Evolutionary conservation across 2,113 vertebrate genomes (phyloP), one percentile per base, ranked within the genome.

Genomic region (Halichoeres trimaculatus): DNA sequence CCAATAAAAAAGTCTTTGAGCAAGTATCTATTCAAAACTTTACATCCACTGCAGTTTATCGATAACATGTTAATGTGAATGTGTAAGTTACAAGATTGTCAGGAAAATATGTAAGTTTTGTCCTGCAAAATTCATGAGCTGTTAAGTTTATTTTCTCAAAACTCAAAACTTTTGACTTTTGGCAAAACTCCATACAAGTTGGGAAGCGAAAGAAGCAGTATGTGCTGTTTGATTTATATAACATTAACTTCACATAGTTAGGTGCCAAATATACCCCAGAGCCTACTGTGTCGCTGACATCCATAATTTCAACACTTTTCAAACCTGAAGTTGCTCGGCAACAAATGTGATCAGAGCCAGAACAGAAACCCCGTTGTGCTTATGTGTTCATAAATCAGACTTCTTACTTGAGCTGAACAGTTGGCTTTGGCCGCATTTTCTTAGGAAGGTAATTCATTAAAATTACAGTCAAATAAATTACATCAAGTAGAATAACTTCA

Each of bases 261-360:
- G 1, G 40, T 53, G 59, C 17, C 3, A 81, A 50, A 66, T 16
- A 7, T n/a, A 60, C 3, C 52, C 19, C 41, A 12, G 23, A 52
- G 11, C 5, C 7, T 17, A 38, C 20, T 51, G 17, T 24, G 26
- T 45, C 26, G 20, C 11, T 38, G 22, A 43, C 30, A 48, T 61
- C 0, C 54, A 40, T 13, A 34, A 58, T 56, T 80, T 30, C 10
- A 41, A 2, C 8, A 34, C 24, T 70, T 70, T 68, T 62, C 22
- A 65, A 35, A 43, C 5, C 16, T 17, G 12, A 54, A 4, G 59
- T 75, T 81, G 67, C 82, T 20, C 16, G 30, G 58, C 55, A 74
- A 78, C 56, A 54, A 41, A 41, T 45, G n/a, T 4, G 1, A 22
- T 30, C 52, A 36, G 38, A 34, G 52, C 12, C 35, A 63, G n/a